Evolutionary conservation across 2,888 invertebrate genomes (phyloP), one percentile per base, ranked within the genome.

Genomic region (Andrena haemorrhoa): DNA sequence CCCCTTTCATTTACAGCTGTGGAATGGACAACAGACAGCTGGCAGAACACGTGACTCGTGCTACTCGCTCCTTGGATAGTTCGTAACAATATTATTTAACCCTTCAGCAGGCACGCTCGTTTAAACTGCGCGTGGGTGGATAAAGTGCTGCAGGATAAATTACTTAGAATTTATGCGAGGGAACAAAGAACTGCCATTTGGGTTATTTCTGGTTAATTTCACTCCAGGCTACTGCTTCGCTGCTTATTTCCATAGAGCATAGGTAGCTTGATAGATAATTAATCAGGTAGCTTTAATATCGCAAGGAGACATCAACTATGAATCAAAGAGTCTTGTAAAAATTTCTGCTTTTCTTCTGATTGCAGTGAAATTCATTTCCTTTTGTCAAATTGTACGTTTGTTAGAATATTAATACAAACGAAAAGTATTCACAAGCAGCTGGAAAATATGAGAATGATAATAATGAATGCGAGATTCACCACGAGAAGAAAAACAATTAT

Each of bases 41-140:
- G 61, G 41, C 75, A 73, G 53, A 5, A 8, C n/a, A 20, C 10
- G 35, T 16, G 29, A 53, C 60, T 29, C 61, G 29, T 41, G 41
- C 10, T 41, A 26, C 20, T 12, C 10, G 41, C 26, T 12, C 1
- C 33, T 35, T 12, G 16, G 26, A 12, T 16, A 33, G 26, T 60
- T 51, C 12, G 8, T 41, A 69, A 75, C 49, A 61, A 61, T 16
- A 35, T 69, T 75, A 61, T 61, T 63, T 61, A 61, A 75, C 61
- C n/a, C 53, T n/a, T 4, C 16, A 3, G 10, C 51, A 33, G 4
- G 10, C 51, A 31, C 58, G 41, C 29, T 41, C 12, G 33, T 60
- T 68, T 60, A 16, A 23, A 72, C 33, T 49, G 7, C 4, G 49
- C 51, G 60, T 61, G 51, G 33, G 51, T 23, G 49, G 7, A 26